These are phyloP conservation scores for Ceuthmochares aereus DNA, from an alignment of 2,113 vertebrate genomes.

Conservation along the genomic window DNA sequence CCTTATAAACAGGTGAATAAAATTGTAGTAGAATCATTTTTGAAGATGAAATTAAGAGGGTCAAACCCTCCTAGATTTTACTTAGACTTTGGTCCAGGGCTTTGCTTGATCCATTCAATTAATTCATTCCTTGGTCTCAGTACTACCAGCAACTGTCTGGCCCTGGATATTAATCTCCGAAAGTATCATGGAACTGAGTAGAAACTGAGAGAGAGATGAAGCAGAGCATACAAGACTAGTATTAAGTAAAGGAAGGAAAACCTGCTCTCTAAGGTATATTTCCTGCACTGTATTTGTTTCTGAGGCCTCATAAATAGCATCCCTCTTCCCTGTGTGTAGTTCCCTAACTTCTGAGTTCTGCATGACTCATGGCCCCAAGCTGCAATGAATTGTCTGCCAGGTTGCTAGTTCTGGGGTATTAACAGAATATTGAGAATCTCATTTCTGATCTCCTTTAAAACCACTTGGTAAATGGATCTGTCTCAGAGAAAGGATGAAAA, in stretches of 20 bases:
- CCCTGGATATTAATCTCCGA: neutral
- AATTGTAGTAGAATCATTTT: neutral
- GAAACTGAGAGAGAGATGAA: neutral
- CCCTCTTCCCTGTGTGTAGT: neutral
- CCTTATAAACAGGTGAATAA: neutral
- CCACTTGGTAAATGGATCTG: constrained; percentile 32
- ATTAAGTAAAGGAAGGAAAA: neutral
- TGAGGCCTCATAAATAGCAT: neutral
- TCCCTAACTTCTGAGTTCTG: neutral
- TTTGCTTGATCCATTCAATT: neutral
- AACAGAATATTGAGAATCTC: constrained; percentile 56
- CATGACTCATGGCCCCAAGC: constrained; percentile 40
- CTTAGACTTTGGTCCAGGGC: neutral
- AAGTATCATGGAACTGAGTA: neutral
- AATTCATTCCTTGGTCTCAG: neutral
- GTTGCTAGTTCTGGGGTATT: constrained; percentile 44
- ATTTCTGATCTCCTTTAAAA: constrained; percentile 59
- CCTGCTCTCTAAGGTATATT: neutral
- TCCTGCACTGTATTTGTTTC: neutral
- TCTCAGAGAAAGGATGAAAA: constrained; percentile 47
- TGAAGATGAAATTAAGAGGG: neutral
- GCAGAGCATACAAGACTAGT: neutral
- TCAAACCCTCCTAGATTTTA: neutral
- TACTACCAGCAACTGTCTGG: neutral
- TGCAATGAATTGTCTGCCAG: constrained; percentile 49